Evolutionary conservation across 2,888 invertebrate genomes (phyloP), one percentile per base, ranked within the genome.

Genomic region (Coenonympha arcania): DNA sequence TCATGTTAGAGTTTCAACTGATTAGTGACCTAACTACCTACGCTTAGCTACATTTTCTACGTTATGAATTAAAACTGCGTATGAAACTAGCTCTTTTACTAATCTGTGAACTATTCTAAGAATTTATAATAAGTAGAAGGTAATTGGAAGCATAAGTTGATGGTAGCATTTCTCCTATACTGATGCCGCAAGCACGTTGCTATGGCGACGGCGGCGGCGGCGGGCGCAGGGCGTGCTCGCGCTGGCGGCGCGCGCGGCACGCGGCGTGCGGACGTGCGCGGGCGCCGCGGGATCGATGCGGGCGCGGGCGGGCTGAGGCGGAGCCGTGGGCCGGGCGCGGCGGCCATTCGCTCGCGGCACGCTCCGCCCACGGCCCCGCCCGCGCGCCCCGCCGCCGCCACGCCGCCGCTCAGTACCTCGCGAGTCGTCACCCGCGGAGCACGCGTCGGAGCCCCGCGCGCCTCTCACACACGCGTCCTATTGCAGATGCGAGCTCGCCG

Each of bases 401-500:
- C 64, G 58, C 50, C 58, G 48, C 59, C 67, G 68, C 66, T 69
- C 79, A 77, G 79, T 79, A 75, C 66, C 69, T 74, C 80, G 82
- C 80, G 81, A 77, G 72, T 68, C 73, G 70, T 71, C 76, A 74
- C 66, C 68, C 64, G 67, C 59, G 63, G 65, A 64, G 70, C 69
- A 71, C 71, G 79, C 68, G 69, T n/a, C n/a, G n/a, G n/a, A n/a
- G n/a, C n/a, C n/a, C 66, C 60, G 70, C 68, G 72, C 63, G 68
- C 59, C 62, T 62, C 60, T 59, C 57, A 61, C 59, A 61, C 63
- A 55, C 68, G 68, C 70, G 69, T 76, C 74, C 69, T 76, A 74
- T 79, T 77, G 76, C 81, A 82, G 80, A 82, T 80, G 82, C 77
- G 73, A 73, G 73, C 66, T 66, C 71, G 73, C 63, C 52, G 69